Evolutionary conservation across 2,797 vertebrate species (phyloP).

Genomic region (Anisognathus igniventris): DNA sequence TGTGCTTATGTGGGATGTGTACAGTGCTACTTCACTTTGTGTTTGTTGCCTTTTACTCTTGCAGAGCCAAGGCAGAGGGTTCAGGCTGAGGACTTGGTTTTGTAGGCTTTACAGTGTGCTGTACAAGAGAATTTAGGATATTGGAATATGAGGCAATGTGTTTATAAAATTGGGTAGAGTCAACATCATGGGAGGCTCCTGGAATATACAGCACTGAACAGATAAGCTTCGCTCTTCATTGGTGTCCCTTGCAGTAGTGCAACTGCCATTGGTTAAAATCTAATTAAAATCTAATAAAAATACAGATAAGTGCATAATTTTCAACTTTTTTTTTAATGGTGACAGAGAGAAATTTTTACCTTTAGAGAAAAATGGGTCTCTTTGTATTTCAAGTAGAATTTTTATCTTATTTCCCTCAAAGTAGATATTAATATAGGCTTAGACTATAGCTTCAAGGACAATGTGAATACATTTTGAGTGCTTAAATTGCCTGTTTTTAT

Average conservation of each 20-base stretch:
- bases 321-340: neutral
- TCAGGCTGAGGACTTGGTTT: neutral
- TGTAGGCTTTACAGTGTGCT: neutral
- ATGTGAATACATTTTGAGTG: neutral
- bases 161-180: neutral
- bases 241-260: neutral
- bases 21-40: fast-evolving
- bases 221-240: neutral
- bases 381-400: neutral
- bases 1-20: fast-evolving
- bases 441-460: neutral
- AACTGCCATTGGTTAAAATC: neutral
- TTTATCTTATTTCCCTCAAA: neutral
- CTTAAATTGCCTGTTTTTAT: neutral
- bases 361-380: neutral
- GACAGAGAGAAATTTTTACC: neutral
- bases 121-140: neutral
- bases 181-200: neutral
- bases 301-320: neutral
- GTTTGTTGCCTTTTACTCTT: neutral
- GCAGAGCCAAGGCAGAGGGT: neutral
- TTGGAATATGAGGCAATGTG: neutral
- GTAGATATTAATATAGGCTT: neutral
- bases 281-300: neutral
- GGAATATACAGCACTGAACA: neutral